A percentile compares a stretch with the other conserved stretches of the same genome.
These are phyloP conservation scores for Borostomias antarcticus DNA, from an alignment of 2,797 vertebrate species.

Conservation along the genomic window DNA sequence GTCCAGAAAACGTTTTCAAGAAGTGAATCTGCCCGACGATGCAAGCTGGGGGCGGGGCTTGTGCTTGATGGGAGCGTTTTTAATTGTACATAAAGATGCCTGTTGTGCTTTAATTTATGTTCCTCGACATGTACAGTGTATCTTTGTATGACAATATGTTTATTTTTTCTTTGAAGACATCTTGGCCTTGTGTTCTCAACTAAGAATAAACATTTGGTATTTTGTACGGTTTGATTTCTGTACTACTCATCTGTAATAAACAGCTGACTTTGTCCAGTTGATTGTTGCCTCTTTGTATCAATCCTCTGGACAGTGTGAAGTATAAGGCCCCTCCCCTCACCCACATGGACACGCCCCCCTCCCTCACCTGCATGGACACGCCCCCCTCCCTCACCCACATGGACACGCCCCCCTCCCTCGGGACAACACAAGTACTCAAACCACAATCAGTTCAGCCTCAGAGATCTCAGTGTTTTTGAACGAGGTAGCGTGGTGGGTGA, in stretches of 20 bases:
- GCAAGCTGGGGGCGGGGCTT: too few species aligned
- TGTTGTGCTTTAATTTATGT: slow-evolving; percentile 63
- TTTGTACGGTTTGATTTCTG: slow-evolving; percentile 68
- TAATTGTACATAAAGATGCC: slow-evolving; percentile 49
- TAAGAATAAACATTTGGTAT: slow-evolving; percentile 51
- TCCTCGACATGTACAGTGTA: slow-evolving; percentile 43
- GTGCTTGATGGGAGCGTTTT: slow-evolving; percentile 19
- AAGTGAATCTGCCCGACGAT: too few species aligned
- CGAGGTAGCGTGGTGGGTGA: too few species aligned
- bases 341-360: too few species aligned
- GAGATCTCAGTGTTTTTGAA: too few species aligned
- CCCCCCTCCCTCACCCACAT: too few species aligned
- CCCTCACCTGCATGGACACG: too few species aligned
- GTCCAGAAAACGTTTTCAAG: too few species aligned
- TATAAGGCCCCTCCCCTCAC: not conserved
- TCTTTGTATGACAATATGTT: slow-evolving; percentile 54
- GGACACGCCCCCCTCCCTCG: too few species aligned
- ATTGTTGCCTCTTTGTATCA: slow-evolving; percentile 1
- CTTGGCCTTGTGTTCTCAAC: slow-evolving; percentile 37
- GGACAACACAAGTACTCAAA: too few species aligned
- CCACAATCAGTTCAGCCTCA: too few species aligned
- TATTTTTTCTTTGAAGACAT: slow-evolving; percentile 34
- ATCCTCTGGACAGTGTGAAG: not conserved
- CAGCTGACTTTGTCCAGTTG: slow-evolving; percentile 3
- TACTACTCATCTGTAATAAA: slow-evolving; percentile 61